These are phyloP conservation scores for Aspidiotus destructor DNA, from an alignment of 2,888 invertebrate genomes.

Conservation along the genomic window DNA sequence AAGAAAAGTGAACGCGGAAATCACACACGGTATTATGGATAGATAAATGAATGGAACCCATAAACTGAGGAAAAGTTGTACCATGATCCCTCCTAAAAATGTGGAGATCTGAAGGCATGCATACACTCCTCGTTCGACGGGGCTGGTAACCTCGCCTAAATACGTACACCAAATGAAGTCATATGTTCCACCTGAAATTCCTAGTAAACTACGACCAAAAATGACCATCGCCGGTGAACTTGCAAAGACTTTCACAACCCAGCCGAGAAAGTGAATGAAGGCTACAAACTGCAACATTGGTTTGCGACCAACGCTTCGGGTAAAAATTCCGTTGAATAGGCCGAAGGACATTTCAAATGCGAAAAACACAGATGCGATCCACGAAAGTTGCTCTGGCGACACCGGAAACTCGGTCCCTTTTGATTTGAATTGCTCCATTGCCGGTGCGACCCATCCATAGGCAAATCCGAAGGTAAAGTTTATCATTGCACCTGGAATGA, in stretches of 20 bases:
- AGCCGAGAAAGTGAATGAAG: not conserved
- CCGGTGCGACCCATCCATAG: constrained; percentile 19
- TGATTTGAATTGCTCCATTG: not conserved
- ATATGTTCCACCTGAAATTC: constrained; percentile 36
- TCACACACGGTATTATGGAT: not conserved
- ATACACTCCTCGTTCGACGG: constrained; percentile 36
- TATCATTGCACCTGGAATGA: no score
- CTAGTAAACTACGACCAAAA: constrained; percentile 35
- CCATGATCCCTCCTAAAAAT: constrained; percentile 36
- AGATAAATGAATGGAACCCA: constrained; percentile 34
- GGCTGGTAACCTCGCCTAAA: constrained; percentile 36
- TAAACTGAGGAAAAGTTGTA: constrained; percentile 36
- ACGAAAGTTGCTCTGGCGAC: constrained; percentile 11
- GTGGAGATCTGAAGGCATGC: constrained; percentile 36
- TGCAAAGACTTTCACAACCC: constrained; percentile 9
- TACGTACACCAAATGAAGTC: constrained; percentile 36
- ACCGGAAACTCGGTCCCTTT: not conserved
- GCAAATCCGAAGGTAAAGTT: constrained; percentile 1
- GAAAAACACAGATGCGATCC: constrained; percentile 9
- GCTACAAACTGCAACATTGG: no score
- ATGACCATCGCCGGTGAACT: constrained; percentile 30
- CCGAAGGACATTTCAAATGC: not conserved
- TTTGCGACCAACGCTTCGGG: constrained; percentile 14
- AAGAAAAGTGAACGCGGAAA: not conserved
- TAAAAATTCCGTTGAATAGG: not conserved